phyloP scores from a whole-genome alignment of 2,113 vertebrate species.

The Tauraco erythrolophus region DNA sequence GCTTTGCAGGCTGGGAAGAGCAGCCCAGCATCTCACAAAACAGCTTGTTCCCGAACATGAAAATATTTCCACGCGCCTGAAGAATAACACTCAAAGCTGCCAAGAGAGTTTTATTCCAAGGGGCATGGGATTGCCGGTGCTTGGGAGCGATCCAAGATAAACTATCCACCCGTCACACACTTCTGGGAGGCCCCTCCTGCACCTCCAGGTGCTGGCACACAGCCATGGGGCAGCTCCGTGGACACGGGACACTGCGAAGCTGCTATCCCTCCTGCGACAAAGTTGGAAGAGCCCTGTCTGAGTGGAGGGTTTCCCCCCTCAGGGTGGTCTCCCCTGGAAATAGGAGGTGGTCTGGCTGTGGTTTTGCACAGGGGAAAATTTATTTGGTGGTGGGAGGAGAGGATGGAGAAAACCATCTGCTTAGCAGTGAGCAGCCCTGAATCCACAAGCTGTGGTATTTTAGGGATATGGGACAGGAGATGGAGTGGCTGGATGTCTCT shows the following conservation, averaged over 20 bases:
- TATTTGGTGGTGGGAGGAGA: neutral
- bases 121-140: neutral
- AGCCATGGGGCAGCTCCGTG: rapidly evolving
- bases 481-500: neutral
- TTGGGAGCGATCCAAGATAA: neutral
- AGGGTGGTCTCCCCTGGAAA: rapidly evolving
- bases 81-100: neutral
- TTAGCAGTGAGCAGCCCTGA: neutral
- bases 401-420: neutral
- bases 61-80: neutral
- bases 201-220: rapidly evolving
- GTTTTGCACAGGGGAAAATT: neutral
- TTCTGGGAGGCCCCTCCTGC: neutral
- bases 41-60: neutral
- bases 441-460: neutral
- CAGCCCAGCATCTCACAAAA: neutral
- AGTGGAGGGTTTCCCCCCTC: rapidly evolving
- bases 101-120: neutral
- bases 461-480: neutral
- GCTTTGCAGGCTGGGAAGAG: neutral
- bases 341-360: rapidly evolving
- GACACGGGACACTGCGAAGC: neutral
- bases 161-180: neutral
- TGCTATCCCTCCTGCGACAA: neutral
- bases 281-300: neutral